Percentiles rank a stretch among this genome's conserved stretches.
phyloP scores from a whole-genome alignment of 2,797 vertebrate species.

The Petrocephalus schoutedeni region DNA sequence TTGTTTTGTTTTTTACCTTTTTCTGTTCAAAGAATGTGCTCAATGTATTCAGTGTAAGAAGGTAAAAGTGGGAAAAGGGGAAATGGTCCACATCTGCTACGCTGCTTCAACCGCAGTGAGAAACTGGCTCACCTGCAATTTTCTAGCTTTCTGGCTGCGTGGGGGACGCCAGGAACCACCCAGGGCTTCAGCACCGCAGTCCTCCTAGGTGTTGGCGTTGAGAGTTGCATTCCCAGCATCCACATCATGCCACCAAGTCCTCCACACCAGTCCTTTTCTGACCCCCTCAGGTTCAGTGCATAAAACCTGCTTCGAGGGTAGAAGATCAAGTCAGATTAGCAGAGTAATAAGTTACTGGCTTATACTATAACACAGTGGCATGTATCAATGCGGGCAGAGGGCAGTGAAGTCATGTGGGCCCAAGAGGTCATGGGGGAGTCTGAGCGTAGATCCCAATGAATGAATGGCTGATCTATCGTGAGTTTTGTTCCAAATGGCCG shows the following conservation, averaged over 20 bases:
- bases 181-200: neutral
- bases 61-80: neutral
- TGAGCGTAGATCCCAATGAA: constrained; percentile 27
- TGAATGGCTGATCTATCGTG: constrained; percentile 42
- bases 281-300: neutral
- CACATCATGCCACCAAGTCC: neutral
- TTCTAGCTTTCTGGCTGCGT: neutral
- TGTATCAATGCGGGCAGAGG: neutral
- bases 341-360: neutral
- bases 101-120: neutral
- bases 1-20: neutral
- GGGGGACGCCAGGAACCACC: neutral
- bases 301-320: neutral
- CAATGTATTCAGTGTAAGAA: neutral
- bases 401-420: neutral
- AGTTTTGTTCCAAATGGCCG: constrained; percentile 28
- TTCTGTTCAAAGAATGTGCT: neutral
- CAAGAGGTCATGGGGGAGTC: neutral
- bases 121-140: neutral
- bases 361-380: neutral
- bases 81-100: neutral
- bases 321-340: neutral
- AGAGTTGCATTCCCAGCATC: neutral
- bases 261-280: neutral
- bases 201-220: neutral